Evolutionary conservation across 2,113 vertebrate genomes (phyloP).

Genomic region (Osmerus mordax): DNA sequence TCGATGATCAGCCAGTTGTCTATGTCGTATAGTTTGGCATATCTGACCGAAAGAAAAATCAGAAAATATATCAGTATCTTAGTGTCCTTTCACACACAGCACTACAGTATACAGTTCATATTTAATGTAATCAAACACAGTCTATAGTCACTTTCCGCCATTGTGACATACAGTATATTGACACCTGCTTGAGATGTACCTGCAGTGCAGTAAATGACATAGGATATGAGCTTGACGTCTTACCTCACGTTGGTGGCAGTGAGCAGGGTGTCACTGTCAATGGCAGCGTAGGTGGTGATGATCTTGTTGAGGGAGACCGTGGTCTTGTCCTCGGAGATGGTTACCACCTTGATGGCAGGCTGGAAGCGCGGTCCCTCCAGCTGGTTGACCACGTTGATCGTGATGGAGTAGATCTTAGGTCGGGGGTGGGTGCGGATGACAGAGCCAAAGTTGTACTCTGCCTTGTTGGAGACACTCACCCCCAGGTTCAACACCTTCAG

Average conservation of each 20-base stretch:
- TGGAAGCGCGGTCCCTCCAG: slow-evolving; percentile 80
- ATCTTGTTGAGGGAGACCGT: slow-evolving; percentile 52
- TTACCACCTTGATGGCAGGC: slow-evolving; percentile 70
- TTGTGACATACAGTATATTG: no score
- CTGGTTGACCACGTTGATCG: slow-evolving; percentile 79
- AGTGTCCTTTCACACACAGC: background rate
- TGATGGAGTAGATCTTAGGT: slow-evolving; percentile 56
- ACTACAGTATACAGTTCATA: slow-evolving; percentile 22
- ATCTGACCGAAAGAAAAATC: slow-evolving; percentile 65
- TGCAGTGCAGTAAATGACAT: background rate
- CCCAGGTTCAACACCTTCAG: slow-evolving; percentile 67
- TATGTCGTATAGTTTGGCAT: slow-evolving; percentile 73
- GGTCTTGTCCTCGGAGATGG: slow-evolving; percentile 62
- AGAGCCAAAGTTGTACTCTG: slow-evolving; percentile 71
- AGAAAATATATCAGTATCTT: background rate
- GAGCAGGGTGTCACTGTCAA: slow-evolving; percentile 80
- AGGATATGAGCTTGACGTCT: background rate
- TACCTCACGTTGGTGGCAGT: slow-evolving; percentile 82
- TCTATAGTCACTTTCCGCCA: no score
- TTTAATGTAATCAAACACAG: slow-evolving; percentile 6
- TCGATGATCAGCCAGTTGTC: slow-evolving; percentile 84
- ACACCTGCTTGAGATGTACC: no score
- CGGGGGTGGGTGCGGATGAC: fast-evolving
- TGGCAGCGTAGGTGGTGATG: slow-evolving; percentile 76
- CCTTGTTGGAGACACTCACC: slow-evolving; percentile 81